Base-by-base conservation (phyloP, 2,113 vertebrate species). In the Pachycephala philippinensis region DNA sequence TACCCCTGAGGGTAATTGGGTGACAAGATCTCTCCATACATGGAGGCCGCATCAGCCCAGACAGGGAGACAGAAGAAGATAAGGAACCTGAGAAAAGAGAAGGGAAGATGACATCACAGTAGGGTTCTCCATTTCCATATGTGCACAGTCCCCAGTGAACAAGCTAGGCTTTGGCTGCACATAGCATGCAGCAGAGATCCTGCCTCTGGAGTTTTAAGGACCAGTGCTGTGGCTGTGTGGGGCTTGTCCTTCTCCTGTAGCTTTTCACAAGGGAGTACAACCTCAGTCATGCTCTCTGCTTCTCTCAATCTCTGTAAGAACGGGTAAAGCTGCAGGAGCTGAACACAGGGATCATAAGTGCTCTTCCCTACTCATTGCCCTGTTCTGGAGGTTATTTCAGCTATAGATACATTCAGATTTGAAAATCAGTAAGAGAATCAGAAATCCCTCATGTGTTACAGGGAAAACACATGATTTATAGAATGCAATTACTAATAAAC, bases 1-100 rank as follows among this genome's bases (percentile, higher is more conserved):
- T 99, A 99, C 4, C 97, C 98, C 74, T 93, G 98, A 68, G 99
- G 99, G 83, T 99, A 99, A 68, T 98, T 99, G 30, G 99, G 99
- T 81, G 99, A 99, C 72, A 99, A 96, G 94, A 99, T 97, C 98
- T 99, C 98, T 61, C 99, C 99, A 31, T 98, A 97, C 98, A 98
- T 96, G 71, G 97, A 75, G 47, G 95, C 33, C 3, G 96, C 93
- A 3, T 94, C 93, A 26, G 96, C 95, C 84, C 92, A 94, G 21
- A 60, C 23, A 56, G 97, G 88, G 53, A 98, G 57, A 40, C 83
- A 94, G 87, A 97, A 95, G 39, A 98, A 21, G 60, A 97, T 33
- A n/a, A 97, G 11, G 61, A 75, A 96, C 97, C 98, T 98, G 80
- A 52, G 83, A 72, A 69, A 90, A 74, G 40, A 92, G 54, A 54